phyloP scores from a whole-genome alignment of 92 coral and sea anemone species.

The Galaxea fascicularis region DNA sequence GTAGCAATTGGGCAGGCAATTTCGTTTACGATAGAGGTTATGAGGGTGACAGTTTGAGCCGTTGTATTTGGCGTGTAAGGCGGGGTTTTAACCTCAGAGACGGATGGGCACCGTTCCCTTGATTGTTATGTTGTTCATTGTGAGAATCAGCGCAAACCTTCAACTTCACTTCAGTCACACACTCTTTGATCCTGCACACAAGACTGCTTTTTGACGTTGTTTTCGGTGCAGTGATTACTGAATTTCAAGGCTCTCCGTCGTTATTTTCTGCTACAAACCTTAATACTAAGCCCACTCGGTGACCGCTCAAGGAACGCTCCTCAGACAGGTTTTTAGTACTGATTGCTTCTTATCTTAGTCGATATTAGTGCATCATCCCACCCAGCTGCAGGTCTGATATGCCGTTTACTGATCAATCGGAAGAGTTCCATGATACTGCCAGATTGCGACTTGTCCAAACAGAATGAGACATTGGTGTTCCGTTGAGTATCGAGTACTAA shows the following conservation, averaged over 20 bases:
- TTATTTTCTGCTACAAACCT: too few species aligned
- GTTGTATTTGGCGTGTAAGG: conserved; percentile 5
- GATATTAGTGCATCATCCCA: background rate
- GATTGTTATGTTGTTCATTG: conserved; percentile 5
- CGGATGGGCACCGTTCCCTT: background rate
- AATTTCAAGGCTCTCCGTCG: too few species aligned
- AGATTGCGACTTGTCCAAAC: background rate
- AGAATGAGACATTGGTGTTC: background rate
- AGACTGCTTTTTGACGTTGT: background rate
- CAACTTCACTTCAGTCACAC: background rate
- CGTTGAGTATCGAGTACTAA: background rate
- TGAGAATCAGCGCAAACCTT: background rate
- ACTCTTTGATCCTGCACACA: too few species aligned
- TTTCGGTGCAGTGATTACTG: too few species aligned
- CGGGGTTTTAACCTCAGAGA: background rate
- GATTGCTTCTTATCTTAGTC: background rate
- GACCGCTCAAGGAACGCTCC: too few species aligned
- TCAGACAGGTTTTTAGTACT: too few species aligned
- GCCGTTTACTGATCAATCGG: background rate
- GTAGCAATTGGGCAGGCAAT: conserved; percentile 24
- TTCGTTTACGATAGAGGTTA: conserved; percentile 11
- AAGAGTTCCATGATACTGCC: background rate
- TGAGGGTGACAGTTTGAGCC: conserved; percentile 5
- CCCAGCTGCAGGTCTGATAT: too few species aligned
- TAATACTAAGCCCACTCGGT: too few species aligned